Evolutionary conservation across 1,140 invertebrate genomes (phyloP).

Genomic region (Eumaeus atala): DNA sequence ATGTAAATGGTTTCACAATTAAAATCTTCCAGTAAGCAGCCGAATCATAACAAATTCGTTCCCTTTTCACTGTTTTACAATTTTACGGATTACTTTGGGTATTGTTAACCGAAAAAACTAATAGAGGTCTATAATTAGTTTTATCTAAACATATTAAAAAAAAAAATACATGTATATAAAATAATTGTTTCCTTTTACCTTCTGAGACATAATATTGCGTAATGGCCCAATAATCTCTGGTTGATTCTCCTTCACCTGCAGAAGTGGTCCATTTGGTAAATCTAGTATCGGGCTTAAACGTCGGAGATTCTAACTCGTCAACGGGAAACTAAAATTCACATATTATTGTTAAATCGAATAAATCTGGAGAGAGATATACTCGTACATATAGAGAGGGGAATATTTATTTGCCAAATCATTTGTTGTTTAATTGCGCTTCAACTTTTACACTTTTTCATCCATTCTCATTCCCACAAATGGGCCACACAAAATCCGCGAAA

Average conservation of each 20-base stretch:
- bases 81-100: no score
- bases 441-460: no score
- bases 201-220: slow-evolving; percentile 58
- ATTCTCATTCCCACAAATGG: no score
- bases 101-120: no score
- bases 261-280: slow-evolving; percentile 52
- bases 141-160: no score
- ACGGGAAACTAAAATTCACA: slow-evolving; percentile 48
- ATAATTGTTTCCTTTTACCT: slow-evolving; percentile 41
- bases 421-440: no score
- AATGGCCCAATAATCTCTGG: slow-evolving; percentile 56
- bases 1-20: not conserved
- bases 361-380: no score
- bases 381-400: no score
- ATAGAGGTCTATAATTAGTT: no score
- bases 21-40: not conserved
- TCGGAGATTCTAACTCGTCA: slow-evolving; percentile 44
- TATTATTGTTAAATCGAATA: not conserved
- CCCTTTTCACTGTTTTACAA: not conserved
- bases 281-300: slow-evolving; percentile 52
- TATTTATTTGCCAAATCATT: no score
- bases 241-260: slow-evolving; percentile 42
- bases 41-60: not conserved
- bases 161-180: no score
- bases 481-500: no score